phyloP scores from a whole-genome alignment of 2,113 vertebrate genomes.

The Cephalophus harveyi region DNA sequence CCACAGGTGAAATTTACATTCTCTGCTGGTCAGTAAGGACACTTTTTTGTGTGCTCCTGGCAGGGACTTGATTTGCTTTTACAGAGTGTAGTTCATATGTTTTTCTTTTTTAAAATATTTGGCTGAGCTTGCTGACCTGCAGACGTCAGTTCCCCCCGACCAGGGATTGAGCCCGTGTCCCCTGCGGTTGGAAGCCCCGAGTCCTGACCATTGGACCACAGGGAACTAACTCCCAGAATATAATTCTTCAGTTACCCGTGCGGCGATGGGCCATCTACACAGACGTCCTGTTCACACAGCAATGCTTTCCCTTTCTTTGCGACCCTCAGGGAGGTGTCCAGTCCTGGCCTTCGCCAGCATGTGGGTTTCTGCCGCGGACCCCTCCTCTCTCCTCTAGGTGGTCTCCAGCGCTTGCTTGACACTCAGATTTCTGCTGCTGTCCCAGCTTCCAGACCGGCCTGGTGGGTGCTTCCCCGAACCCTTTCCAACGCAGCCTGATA shows the following conservation, averaged over 20 bases:
- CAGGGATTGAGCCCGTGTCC: no score
- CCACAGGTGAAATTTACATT: no score
- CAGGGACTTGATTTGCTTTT: no score
- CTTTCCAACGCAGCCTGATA: no score
- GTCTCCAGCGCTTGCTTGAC: background rate
- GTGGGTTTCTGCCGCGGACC: background rate
- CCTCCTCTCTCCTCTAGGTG: background rate
- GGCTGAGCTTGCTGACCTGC: no score
- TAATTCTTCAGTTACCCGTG: background rate
- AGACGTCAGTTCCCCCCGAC: no score
- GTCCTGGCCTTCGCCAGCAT: rapidly evolving
- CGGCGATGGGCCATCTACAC: background rate
- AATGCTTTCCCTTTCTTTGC: background rate
- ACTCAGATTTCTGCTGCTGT: rapidly evolving
- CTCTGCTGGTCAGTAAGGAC: no score
- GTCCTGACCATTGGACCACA: background rate
- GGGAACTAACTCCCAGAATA: background rate
- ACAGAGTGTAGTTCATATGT: no score
- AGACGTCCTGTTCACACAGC: background rate
- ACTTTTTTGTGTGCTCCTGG: no score
- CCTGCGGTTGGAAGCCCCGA: no score
- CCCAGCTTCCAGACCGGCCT: background rate
- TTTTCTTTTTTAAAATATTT: no score
- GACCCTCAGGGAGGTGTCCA: rapidly evolving
- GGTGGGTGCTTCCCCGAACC: background rate